Evolutionary conservation across 2,113 vertebrate species (phyloP).

Genomic region (Probosciger aterrimus): DNA sequence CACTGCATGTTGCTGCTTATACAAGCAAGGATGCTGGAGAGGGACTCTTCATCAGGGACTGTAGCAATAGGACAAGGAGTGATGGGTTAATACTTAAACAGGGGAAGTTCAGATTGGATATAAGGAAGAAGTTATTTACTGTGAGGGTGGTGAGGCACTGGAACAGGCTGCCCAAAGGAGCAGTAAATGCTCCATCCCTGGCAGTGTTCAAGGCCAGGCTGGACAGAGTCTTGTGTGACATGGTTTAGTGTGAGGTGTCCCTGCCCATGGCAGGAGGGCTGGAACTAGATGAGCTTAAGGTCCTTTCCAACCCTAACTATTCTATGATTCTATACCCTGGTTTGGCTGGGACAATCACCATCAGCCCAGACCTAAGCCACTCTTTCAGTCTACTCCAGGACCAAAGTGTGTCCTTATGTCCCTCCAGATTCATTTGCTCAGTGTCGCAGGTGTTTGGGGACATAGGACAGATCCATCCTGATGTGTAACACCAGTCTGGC

Average conservation of each 20-base stretch:
- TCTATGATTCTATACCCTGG: not conserved
- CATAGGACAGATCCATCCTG: not conserved
- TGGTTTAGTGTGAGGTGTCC: not conserved
- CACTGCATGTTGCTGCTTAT: not conserved
- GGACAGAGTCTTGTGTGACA: not conserved
- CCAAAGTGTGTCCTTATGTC: not conserved
- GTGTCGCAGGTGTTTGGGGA: not conserved
- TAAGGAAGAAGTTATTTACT: not conserved
- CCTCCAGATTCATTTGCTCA: not conserved
- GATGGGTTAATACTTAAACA: not conserved
- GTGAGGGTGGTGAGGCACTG: not conserved
- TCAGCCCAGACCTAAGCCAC: not conserved
- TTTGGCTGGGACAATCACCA: rapidly evolving
- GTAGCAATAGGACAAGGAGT: not conserved
- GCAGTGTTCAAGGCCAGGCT: not conserved
- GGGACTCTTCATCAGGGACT: not conserved
- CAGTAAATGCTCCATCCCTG: not conserved
- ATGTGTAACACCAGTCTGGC: not conserved
- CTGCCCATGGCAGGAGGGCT: not conserved
- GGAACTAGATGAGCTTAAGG: not conserved
- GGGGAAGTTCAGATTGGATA: not conserved
- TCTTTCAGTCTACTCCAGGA: not conserved
- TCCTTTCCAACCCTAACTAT: not conserved
- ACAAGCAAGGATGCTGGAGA: not conserved
- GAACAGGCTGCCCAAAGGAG: not conserved